These are phyloP conservation scores for Danionella cerebrum DNA, from an alignment of 2,113 vertebrate genomes.

Conservation along the genomic window DNA sequence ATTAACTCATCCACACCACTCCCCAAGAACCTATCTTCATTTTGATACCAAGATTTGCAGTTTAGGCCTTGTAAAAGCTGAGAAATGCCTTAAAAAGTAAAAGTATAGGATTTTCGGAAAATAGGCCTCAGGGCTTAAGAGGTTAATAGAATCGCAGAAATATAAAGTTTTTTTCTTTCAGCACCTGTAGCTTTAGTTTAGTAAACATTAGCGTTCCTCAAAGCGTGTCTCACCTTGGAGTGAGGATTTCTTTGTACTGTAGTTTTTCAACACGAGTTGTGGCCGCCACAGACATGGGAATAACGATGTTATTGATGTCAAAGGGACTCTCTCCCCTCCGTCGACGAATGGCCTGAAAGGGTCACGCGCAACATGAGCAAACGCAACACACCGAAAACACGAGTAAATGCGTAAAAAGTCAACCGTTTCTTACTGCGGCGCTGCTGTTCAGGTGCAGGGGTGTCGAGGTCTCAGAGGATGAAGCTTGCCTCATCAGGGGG, in stretches of 20 bases:
- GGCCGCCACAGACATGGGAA: conserved; percentile 86
- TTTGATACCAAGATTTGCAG: no score
- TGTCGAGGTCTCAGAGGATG: conserved; percentile 65
- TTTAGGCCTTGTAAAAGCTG: no score
- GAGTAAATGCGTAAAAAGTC: no score
- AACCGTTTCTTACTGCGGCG: conserved; percentile 48
- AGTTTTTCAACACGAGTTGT: conserved; percentile 82
- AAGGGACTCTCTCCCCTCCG: conserved; percentile 79
- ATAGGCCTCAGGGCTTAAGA: no score
- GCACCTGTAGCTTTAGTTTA: no score
- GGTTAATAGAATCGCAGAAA: no score
- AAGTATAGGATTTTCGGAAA: no score
- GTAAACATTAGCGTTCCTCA: no score
- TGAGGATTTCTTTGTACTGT: conserved; percentile 86
- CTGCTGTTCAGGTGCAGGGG: conserved; percentile 50
- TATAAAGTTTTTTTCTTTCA: no score
- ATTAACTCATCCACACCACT: no score
- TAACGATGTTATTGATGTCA: conserved; percentile 88
- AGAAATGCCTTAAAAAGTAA: background rate
- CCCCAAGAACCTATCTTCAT: no score
- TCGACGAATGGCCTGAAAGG: conserved; percentile 63
- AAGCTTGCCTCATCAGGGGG: conserved; percentile 70
- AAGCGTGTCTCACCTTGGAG: conserved; percentile 68
- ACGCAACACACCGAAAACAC: no score
- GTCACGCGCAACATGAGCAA: background rate